These are phyloP conservation scores for Podocnemis expansa DNA, from an alignment of 2,113 vertebrate species.

Conservation along the genomic window DNA sequence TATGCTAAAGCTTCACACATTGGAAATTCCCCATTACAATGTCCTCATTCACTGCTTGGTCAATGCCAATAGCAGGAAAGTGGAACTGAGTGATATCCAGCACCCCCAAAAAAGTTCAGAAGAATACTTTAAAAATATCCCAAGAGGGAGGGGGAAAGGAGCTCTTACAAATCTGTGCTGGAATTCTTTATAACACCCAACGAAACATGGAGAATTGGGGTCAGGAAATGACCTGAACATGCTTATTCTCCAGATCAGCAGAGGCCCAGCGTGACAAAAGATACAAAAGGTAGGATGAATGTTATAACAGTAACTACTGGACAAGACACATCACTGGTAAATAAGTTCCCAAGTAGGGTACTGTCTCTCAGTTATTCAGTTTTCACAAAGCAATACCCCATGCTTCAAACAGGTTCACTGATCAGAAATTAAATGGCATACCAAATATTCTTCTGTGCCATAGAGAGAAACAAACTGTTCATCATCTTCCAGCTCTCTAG, in stretches of 20 bases:
- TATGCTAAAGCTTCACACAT: not conserved
- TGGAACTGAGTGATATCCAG: not conserved
- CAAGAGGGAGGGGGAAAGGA: not conserved
- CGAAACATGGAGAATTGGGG: not conserved
- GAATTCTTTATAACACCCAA: not conserved
- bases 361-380: not conserved
- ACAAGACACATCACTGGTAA: not conserved
- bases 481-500: conserved; percentile 95
- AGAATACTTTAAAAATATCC: not conserved
- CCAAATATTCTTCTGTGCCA: conserved; percentile 98
- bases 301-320: not conserved
- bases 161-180: not conserved
- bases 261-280: not conserved
- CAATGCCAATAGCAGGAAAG: not conserved
- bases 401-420: not conserved
- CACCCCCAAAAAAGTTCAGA: not conserved
- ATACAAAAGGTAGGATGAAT: not conserved
- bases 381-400: not conserved
- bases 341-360: not conserved
- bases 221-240: not conserved
- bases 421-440: conserved; percentile 72
- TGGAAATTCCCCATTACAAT: not conserved
- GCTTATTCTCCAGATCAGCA: not conserved
- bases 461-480: conserved; percentile 99
- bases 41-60: not conserved